phyloP scores from a whole-genome alignment of 2,888 invertebrate species.

The Dynastes hyllus region DNA sequence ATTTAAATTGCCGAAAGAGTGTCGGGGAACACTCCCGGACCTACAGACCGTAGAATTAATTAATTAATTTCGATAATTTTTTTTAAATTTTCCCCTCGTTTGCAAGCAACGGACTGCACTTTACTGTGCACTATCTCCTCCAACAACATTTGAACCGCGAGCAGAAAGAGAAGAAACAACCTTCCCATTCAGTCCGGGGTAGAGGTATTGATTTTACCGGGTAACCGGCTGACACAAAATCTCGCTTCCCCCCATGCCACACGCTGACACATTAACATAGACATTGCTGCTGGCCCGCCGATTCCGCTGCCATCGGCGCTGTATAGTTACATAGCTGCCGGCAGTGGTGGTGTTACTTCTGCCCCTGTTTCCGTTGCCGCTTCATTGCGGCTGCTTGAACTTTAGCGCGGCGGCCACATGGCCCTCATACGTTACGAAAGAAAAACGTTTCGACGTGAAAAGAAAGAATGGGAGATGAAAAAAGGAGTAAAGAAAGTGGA shows the following conservation, averaged over 20 bases:
- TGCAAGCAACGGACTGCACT: no score
- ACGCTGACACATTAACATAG: slow-evolving; percentile 63
- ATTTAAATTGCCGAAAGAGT: no score
- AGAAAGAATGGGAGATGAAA: not conserved
- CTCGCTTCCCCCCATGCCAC: slow-evolving; percentile 58
- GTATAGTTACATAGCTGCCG: not conserved
- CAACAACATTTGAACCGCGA: not conserved
- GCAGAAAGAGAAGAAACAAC: slow-evolving; percentile 27
- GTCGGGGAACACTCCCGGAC: no score
- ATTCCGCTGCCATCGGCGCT: not conserved
- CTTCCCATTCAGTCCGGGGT: slow-evolving; percentile 29
- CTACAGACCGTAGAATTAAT: no score
- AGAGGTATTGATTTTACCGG: slow-evolving; percentile 63
- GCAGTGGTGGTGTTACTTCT: not conserved
- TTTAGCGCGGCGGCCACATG: slow-evolving; percentile 6
- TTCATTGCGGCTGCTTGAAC: slow-evolving; percentile 12
- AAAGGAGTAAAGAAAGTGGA: no score
- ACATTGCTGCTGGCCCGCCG: slow-evolving; percentile 56
- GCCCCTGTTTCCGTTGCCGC: not conserved
- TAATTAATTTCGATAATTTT: no score
- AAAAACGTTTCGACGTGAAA: not conserved
- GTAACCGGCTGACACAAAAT: slow-evolving; percentile 64
- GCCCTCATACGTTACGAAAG: not conserved
- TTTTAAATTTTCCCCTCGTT: no score
- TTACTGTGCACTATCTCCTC: no score